These are phyloP conservation scores for Phortica magna DNA, from an alignment of 2,888 invertebrate species.

Conservation along the genomic window DNA sequence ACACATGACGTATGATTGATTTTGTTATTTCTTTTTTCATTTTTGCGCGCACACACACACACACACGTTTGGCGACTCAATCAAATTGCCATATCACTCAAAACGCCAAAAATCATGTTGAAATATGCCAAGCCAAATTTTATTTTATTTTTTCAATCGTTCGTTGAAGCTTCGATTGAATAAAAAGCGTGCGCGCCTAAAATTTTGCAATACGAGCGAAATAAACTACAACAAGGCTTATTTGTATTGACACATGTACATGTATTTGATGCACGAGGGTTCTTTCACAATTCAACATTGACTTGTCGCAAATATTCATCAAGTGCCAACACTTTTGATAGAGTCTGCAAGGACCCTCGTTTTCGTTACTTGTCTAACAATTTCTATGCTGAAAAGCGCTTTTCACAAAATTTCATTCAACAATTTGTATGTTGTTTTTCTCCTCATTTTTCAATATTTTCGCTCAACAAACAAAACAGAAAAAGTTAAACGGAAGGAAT, in stretches of 20 bases:
- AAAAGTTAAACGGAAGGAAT: neutral
- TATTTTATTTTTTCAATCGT: neutral
- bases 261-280: neutral
- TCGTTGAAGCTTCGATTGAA: neutral
- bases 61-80: neutral
- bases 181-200: neutral
- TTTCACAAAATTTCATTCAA: slow-evolving; percentile 55
- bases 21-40: slow-evolving; percentile 40
- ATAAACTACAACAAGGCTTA: neutral
- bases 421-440: slow-evolving; percentile 53
- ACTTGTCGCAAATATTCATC: neutral
- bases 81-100: slow-evolving; percentile 27
- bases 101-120: slow-evolving; percentile 1
- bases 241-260: neutral
- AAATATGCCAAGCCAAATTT: neutral
- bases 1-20: slow-evolving; percentile 65
- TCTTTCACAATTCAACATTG: neutral
- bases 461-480: slow-evolving; percentile 6
- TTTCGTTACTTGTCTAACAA: neutral
- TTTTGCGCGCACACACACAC: slow-evolving; percentile 25
- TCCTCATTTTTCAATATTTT: slow-evolving; percentile 8
- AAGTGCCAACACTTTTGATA: neutral
- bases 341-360: neutral
- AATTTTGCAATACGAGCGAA: neutral
- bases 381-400: neutral